Evolutionary conservation across 2,888 invertebrate genomes (phyloP).

Genomic region (Gryllus longicercus): DNA sequence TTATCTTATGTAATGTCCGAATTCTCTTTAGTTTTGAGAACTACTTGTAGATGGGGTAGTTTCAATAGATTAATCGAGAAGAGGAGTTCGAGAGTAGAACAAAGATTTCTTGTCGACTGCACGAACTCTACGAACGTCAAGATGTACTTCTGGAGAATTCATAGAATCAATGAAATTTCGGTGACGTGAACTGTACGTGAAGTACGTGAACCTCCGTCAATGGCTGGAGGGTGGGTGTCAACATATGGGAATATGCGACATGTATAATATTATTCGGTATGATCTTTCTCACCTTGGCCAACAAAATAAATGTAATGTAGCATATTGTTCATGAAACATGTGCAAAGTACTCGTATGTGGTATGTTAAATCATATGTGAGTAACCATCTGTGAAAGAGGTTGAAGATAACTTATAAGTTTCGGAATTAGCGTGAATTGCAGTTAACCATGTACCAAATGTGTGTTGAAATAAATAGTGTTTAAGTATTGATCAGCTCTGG

Average conservation of each 20-base stretch:
- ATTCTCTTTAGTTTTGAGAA: too few species aligned
- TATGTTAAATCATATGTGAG: neutral
- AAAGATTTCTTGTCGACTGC: too few species aligned
- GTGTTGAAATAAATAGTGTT: too few species aligned
- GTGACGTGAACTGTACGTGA: conserved; percentile 27
- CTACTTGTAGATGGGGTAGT: too few species aligned
- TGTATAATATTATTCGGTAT: conserved; percentile 19
- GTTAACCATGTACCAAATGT: neutral
- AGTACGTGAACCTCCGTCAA: neutral
- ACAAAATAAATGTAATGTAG: neutral
- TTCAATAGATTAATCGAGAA: too few species aligned
- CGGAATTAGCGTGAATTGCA: neutral
- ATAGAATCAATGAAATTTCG: conserved; percentile 21
- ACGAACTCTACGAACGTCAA: neutral
- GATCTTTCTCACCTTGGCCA: neutral
- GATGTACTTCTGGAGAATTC: neutral
- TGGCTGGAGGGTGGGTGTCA: conserved; percentile 7
- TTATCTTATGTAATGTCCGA: too few species aligned
- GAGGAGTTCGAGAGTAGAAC: too few species aligned
- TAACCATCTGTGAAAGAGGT: neutral
- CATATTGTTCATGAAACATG: neutral
- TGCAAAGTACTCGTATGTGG: neutral
- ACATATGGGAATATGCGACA: conserved; percentile 18
- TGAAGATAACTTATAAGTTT: neutral
- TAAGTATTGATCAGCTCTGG: too few species aligned